Evolutionary conservation across 1,140 invertebrate species (phyloP), one percentile per base, ranked within the genome.

Genomic region (Lepidurus apus): DNA sequence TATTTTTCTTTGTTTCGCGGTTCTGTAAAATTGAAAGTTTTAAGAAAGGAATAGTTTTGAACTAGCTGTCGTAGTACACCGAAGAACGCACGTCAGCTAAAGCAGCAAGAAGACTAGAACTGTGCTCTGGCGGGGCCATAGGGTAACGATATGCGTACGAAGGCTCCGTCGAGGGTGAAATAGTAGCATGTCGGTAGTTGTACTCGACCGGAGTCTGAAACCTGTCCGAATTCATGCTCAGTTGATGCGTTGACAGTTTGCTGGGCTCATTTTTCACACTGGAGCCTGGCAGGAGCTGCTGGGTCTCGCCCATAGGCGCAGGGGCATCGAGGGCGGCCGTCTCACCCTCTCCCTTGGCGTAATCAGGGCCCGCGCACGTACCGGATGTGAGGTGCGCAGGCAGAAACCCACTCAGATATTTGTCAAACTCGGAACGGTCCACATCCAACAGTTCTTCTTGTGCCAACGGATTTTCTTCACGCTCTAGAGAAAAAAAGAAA

Each of bases 391-490:
- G 53, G 73, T 53, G 21, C n/a, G 73, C 65, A 6, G 77, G 43
- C 42, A 34, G 24, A 73, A 53, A 47, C 11, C 80, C 80, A 42
- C 78, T 91, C 76, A 90, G 83, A 82, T 91, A 91, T 82, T 91
- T 91, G 81, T 91, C 89, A 77, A 89, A 89, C 82, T 90, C 89
- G 76, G 88, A 83, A 8, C 88, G 86, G 80, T 90, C 89, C 0
- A 90, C 86, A 21, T 81, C 78, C 26, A 81, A 21, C n/a, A 81
- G 45, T 26, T 82, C 81, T 34, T 78, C 81, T 53, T 81, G 78
- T 34, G 80, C 44, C 26, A 80, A 73, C 26, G 43, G 76, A 26
- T 81, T 78, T 43, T 82, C 81, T 24, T 76, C 80, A 24, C 75
- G 77, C 24, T 77, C 75, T 44, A n/a, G 9, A 10, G 43, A 9